These are phyloP conservation scores for Microctonus aethiopoides DNA, from an alignment of 2,888 invertebrate species.

Conservation along the genomic window DNA sequence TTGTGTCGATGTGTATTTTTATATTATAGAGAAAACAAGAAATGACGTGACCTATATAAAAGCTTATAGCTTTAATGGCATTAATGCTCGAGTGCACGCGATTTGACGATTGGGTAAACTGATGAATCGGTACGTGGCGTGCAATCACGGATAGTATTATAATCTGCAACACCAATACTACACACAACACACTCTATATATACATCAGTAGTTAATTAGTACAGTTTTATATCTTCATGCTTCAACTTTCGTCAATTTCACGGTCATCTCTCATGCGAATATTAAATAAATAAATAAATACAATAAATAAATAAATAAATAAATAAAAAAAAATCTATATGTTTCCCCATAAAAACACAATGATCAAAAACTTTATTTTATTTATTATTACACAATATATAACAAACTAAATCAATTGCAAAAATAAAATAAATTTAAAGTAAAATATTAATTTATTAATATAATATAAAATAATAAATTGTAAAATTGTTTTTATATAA, in stretches of 20 bases:
- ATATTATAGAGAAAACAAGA: background rate
- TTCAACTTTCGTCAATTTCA: slow-evolving; percentile 9
- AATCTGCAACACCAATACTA: background rate
- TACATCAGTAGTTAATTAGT: background rate
- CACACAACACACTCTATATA: background rate
- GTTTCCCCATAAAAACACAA: no score
- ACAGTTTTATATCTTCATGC: background rate
- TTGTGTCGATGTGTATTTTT: background rate
- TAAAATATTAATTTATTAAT: background rate
- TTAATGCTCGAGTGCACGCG: slow-evolving; percentile 52
- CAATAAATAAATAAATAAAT: no score
- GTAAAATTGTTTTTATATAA: background rate
- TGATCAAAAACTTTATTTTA: no score
- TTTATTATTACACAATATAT: no score
- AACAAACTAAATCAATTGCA: no score
- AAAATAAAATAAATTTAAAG: background rate
- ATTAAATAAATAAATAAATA: no score
- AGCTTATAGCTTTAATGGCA: slow-evolving; percentile 48
- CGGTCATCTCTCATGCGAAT: background rate
- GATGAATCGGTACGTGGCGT: slow-evolving; percentile 34
- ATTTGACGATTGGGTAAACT: slow-evolving; percentile 42
- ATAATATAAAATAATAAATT: background rate
- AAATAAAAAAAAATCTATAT: no score
- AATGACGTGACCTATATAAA: slow-evolving; percentile 57
- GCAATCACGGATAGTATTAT: slow-evolving; percentile 7